These are phyloP conservation scores for Pitangus sulphuratus DNA, from an alignment of 2,797 vertebrate species.

Conservation along the genomic window DNA sequence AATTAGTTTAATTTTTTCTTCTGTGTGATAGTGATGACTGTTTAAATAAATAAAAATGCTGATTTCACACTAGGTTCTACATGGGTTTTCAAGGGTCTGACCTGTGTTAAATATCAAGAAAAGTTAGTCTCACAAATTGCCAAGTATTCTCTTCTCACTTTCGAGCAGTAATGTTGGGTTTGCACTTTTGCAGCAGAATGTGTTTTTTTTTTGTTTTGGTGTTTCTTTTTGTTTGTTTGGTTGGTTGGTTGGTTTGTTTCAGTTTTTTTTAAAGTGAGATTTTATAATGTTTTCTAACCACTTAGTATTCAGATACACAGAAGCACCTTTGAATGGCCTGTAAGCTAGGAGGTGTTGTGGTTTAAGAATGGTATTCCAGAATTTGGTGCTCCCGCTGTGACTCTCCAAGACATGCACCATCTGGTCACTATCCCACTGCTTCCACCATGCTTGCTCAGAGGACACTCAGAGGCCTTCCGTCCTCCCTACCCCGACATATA, in stretches of 20 bases:
- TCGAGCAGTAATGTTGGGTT: not conserved
- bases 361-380: not conserved
- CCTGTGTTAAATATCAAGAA: not conserved
- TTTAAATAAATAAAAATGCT: not conserved
- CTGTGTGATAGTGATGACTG: not conserved
- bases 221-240: accelerated
- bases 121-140: not conserved
- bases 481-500: not conserved
- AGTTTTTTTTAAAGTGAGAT: not conserved
- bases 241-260: no score
- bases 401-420: not conserved
- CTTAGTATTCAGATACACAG: not conserved
- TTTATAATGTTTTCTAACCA: not conserved
- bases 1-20: not conserved
- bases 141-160: not conserved
- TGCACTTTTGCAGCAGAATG: not conserved
- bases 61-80: not conserved
- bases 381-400: not conserved
- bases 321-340: not conserved
- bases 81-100: not conserved
- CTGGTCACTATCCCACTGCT: accelerated
- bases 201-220: no score
- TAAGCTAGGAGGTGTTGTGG: not conserved
- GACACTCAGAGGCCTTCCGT: not conserved
- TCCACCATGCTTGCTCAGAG: not conserved